Percentiles rank a stretch among this genome's conserved stretches.
Conservation (phyloP, 2,113 vertebrate species). For the Tragelaphus buxtoni region DNA sequence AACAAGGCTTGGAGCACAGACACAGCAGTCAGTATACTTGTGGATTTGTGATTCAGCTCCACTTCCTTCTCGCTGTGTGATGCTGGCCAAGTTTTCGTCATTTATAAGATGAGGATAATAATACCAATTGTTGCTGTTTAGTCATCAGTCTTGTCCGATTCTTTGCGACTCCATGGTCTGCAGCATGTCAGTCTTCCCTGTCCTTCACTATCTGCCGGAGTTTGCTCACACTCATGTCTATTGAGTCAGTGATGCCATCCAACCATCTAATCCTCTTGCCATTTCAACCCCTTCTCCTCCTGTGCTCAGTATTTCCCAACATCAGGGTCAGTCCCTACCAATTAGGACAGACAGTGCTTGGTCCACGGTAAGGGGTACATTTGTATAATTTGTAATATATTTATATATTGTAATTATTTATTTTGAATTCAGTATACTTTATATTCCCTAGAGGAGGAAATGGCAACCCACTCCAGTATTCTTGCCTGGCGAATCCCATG, state of each 20-base stretch:
- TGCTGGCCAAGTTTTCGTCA: background rate
- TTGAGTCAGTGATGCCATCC: background rate
- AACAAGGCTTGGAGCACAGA: background rate
- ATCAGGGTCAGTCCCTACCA: background rate
- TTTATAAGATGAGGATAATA: background rate
- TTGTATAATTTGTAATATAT: background rate
- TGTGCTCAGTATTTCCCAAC: background rate
- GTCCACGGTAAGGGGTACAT: background rate
- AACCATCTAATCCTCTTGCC: background rate
- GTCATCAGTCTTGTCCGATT: background rate
- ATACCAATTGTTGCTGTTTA: background rate
- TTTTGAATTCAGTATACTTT: background rate
- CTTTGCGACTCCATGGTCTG: background rate
- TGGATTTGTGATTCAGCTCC: background rate
- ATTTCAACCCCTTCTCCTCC: background rate
- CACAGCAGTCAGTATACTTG: rapidly evolving
- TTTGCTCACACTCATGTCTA: background rate
- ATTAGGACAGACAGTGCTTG: background rate
- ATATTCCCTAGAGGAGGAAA: background rate
- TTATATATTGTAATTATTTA: background rate
- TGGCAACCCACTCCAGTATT: background rate
- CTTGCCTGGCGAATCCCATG: background rate
- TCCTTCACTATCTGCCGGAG: background rate
- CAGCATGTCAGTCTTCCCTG: background rate
- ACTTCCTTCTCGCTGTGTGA: background rate